Evolutionary conservation across 2,113 vertebrate species (phyloP).

Genomic region (Coracopsis vasa): DNA sequence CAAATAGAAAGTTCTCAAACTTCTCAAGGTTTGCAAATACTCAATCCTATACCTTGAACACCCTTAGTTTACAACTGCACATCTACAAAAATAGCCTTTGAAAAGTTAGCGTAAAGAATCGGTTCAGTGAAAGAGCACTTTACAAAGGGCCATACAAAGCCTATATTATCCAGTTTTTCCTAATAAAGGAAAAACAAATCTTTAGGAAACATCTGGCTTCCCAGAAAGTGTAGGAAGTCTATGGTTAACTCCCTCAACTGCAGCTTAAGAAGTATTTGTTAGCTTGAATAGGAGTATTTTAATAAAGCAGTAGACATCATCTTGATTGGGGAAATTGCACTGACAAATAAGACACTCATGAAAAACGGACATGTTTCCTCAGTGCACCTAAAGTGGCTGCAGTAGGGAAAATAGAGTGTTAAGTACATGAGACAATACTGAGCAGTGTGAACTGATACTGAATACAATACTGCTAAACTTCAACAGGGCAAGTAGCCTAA

Average conservation of each 20-base stretch:
- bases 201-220: constrained; percentile 70
- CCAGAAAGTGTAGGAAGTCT: constrained; percentile 56
- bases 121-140: background rate
- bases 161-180: constrained; percentile 3
- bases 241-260: constrained; percentile 49
- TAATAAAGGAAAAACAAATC: constrained; percentile 24
- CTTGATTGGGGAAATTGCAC: background rate
- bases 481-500: background rate
- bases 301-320: constrained; percentile 2
- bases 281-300: constrained; percentile 3
- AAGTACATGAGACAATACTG: background rate
- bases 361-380: background rate
- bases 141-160: constrained; percentile 15
- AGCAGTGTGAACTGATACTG: background rate
- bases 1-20: background rate
- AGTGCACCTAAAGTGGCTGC: background rate
- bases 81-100: background rate
- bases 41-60: background rate
- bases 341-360: background rate
- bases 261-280: constrained; percentile 20
- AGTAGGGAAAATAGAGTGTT: background rate
- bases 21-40: background rate
- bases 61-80: background rate
- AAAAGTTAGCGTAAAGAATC: background rate
- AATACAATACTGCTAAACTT: background rate